Evolutionary conservation across 2,113 vertebrate species (phyloP).

Genomic region (Macheiramphus alcinus): DNA sequence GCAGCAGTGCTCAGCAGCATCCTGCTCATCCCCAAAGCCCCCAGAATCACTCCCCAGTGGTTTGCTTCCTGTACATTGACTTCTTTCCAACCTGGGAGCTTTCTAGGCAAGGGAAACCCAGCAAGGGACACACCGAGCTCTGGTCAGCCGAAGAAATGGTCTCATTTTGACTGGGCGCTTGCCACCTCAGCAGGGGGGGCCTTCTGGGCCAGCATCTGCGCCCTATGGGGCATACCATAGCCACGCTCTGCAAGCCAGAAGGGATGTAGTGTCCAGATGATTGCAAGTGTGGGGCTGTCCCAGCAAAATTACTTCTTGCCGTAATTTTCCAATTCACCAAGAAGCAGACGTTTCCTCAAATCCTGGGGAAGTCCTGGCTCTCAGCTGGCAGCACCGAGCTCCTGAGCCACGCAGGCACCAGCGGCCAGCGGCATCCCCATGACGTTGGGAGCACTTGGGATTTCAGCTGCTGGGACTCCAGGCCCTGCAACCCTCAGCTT

Average conservation of each 20-base stretch:
- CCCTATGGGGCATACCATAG: no score
- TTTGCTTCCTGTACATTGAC: not conserved
- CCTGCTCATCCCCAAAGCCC: not conserved
- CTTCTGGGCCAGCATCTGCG: not conserved
- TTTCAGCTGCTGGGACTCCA: not conserved
- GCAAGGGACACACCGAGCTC: not conserved
- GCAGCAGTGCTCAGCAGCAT: not conserved
- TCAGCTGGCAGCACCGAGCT: rapidly evolving
- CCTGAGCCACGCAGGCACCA: not conserved
- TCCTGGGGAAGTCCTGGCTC: not conserved
- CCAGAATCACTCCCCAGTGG: rapidly evolving
- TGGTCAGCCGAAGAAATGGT: not conserved
- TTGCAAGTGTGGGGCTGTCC: not conserved
- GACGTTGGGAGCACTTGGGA: not conserved
- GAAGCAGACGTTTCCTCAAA: not conserved
- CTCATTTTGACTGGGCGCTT: not conserved
- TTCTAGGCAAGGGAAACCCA: not conserved
- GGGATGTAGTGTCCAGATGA: not conserved
- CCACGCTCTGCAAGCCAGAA: not conserved
- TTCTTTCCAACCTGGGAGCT: not conserved
- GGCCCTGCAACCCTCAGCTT: not conserved
- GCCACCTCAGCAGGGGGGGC: rapidly evolving
- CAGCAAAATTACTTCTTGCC: not conserved
- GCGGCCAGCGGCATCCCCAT: rapidly evolving
- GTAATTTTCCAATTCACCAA: not conserved